Evolutionary conservation across 2,888 invertebrate species (phyloP).

Genomic region (Phragmatobia fuliginosa): DNA sequence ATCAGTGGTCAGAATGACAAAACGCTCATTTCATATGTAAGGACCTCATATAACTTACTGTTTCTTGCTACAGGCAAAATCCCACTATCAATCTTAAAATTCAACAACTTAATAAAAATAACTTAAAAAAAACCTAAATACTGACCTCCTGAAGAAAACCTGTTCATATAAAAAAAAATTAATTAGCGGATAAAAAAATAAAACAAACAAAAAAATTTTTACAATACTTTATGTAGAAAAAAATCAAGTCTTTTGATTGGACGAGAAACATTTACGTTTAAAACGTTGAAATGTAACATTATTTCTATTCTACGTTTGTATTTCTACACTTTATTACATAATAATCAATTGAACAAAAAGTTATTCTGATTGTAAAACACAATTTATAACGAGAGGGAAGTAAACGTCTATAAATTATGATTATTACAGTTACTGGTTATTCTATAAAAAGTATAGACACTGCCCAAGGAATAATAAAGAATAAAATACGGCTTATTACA

Average conservation of each 20-base stretch:
- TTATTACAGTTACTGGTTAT: neutral
- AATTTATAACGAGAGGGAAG: neutral
- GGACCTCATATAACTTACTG: neutral
- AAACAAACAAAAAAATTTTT: conserved; percentile 23
- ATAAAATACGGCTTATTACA: neutral
- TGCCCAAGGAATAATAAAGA: neutral
- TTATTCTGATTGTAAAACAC: neutral
- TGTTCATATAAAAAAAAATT: conserved; percentile 48
- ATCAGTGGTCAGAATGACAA: too few relatives aligned
- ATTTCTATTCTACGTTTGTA: neutral
- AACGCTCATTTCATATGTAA: too few relatives aligned
- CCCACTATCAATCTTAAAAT: neutral
- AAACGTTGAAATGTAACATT: neutral
- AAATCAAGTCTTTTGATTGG: conserved; percentile 37
- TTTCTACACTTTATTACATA: neutral
- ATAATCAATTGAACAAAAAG: neutral
- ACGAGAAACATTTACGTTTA: conserved; percentile 1
- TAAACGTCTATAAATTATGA: neutral
- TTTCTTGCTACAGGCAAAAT: neutral
- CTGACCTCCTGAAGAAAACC: conserved; percentile 61
- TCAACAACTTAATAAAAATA: neutral
- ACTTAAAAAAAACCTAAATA: conserved; percentile 47
- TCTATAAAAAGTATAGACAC: neutral
- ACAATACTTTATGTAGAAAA: conserved; percentile 23
- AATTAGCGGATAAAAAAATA: conserved; percentile 37